Percentiles rank a stretch among this genome's conserved stretches.
Evolutionary conservation across 2,113 vertebrate species (phyloP).

Genomic region (Henicopernis longicauda): DNA sequence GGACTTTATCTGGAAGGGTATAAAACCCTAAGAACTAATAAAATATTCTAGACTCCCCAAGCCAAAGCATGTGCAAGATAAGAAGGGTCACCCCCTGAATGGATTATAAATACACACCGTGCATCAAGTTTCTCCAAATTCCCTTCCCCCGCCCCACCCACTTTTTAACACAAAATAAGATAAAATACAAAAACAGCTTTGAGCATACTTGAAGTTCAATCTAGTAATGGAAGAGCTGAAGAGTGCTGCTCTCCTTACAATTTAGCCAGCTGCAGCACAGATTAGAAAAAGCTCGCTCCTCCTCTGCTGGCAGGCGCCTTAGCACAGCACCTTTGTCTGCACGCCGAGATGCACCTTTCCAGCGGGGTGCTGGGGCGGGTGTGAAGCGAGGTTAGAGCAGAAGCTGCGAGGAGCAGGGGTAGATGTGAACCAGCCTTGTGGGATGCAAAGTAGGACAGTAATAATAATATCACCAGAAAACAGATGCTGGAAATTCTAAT

Average conservation of each 20-base stretch:
- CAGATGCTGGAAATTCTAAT: neutral
- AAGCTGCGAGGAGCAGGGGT: neutral
- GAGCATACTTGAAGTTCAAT: neutral
- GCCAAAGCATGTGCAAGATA: neutral
- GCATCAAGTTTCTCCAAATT: neutral
- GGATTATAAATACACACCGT: neutral
- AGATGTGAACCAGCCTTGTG: neutral
- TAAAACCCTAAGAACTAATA: slow-evolving; percentile 12
- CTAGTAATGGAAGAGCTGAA: neutral
- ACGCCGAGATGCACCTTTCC: neutral
- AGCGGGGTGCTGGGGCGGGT: neutral
- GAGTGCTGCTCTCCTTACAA: neutral
- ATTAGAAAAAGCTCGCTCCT: neutral
- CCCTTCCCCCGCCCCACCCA: neutral
- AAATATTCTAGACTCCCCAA: slow-evolving; percentile 37
- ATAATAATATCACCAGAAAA: accelerated
- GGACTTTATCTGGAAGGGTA: neutral
- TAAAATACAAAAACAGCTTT: neutral
- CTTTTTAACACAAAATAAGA: neutral
- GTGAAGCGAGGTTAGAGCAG: neutral
- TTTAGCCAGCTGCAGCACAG: neutral
- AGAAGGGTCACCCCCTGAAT: neutral
- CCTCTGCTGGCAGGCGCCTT: neutral
- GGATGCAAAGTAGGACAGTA: neutral
- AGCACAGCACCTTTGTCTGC: neutral